Evolutionary conservation across 2,888 invertebrate genomes (phyloP).

Genomic region (Euproctis similis): DNA sequence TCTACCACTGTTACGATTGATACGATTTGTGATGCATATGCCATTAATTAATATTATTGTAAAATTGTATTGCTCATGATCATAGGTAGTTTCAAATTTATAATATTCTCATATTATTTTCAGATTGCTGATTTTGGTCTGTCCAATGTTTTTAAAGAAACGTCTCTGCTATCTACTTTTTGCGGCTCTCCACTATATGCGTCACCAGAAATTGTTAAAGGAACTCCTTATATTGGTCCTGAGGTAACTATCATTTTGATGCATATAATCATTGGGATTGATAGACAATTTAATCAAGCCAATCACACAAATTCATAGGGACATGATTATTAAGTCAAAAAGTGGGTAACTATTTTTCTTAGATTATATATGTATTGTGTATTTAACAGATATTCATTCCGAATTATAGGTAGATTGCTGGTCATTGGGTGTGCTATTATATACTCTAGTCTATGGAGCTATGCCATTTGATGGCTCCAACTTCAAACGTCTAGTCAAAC

Average conservation of each 20-base stretch:
- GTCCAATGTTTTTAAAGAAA: conserved; percentile 96
- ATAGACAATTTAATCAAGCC: too few species aligned
- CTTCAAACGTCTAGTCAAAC: conserved; percentile 96
- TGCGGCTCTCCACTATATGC: conserved; percentile 98
- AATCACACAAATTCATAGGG: too few species aligned
- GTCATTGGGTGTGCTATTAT: conserved; percentile 97
- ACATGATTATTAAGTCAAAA: too few species aligned
- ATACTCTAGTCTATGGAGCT: conserved; percentile 98
- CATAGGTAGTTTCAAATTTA: too few species aligned
- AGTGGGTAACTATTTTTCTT: too few species aligned
- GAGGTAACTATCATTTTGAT: conserved; percentile 74
- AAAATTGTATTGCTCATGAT: too few species aligned
- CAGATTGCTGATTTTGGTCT: conserved; percentile 99
- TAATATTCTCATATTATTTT: conserved; percentile 12
- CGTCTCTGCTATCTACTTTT: conserved; percentile 90
- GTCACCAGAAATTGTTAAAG: conserved; percentile 98
- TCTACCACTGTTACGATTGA: too few species aligned
- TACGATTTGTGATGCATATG: too few species aligned
- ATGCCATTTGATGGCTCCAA: conserved; percentile 99
- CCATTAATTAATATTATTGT: too few species aligned
- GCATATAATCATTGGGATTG: too few species aligned
- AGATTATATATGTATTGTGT: too few species aligned
- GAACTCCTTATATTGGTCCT: conserved; percentile 96
- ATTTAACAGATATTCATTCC: too few species aligned
- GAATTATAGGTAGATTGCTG: conserved; percentile 81